These are phyloP conservation scores for Crematogaster levior DNA, from an alignment of 2,888 invertebrate species.

Conservation along the genomic window DNA sequence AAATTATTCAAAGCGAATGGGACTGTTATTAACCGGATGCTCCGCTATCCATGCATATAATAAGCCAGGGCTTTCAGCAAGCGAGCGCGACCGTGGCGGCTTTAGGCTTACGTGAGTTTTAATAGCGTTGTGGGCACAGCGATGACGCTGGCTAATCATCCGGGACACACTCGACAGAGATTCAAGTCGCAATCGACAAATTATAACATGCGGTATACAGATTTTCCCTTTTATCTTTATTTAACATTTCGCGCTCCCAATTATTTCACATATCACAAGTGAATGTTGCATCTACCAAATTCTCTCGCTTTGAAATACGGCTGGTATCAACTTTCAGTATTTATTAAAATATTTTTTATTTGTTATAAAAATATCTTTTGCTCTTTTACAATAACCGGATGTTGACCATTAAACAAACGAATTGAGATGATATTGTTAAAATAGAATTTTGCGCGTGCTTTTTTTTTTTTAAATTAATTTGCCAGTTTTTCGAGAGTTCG, in stretches of 20 bases:
- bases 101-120: slow-evolving; percentile 49
- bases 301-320: not conserved
- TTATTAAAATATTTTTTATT: not conserved
- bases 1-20: slow-evolving; percentile 51
- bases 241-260: not conserved
- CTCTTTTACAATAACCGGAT: not conserved
- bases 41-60: slow-evolving; percentile 44
- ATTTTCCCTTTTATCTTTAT: slow-evolving; percentile 19
- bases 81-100: slow-evolving; percentile 5
- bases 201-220: not conserved
- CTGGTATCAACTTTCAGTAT: slow-evolving; percentile 5
- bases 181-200: slow-evolving; percentile 14
- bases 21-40: slow-evolving; percentile 46
- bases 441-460: not conserved
- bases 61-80: slow-evolving; percentile 44
- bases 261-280: slow-evolving; percentile 3
- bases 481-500: not conserved
- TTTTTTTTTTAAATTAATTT: not conserved
- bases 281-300: not conserved
- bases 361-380: not conserved
- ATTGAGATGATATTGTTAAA: slow-evolving; percentile 7
- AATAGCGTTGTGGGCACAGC: slow-evolving; percentile 16
- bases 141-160: slow-evolving; percentile 21
- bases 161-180: not conserved
- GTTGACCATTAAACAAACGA: not conserved